Evolutionary conservation across 2,797 vertebrate species (phyloP).

Genomic region (Margarornis squamiger): DNA sequence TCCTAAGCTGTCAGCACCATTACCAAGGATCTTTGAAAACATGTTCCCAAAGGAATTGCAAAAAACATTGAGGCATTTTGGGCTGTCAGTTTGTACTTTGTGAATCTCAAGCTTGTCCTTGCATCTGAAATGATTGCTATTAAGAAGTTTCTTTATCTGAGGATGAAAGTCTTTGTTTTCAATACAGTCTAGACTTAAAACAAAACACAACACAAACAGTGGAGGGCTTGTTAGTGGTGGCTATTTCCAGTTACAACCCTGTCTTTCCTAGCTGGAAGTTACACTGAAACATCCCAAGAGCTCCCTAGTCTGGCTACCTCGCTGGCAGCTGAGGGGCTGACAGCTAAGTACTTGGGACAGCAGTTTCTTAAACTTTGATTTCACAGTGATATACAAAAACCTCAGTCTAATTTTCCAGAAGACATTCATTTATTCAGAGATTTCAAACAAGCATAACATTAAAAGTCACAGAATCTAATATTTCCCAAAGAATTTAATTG

Average conservation of each 20-base stretch:
- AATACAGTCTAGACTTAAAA: neutral
- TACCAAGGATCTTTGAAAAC: conserved; percentile 40
- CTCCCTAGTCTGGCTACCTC: neutral
- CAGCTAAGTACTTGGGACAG: neutral
- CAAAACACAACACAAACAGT: neutral
- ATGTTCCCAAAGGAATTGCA: neutral
- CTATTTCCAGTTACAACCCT: neutral
- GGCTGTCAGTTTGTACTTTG: neutral
- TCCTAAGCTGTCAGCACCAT: conserved; percentile 38
- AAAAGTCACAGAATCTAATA: neutral
- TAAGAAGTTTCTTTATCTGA: neutral
- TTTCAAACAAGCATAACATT: neutral
- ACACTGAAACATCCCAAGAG: neutral
- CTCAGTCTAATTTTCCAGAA: neutral
- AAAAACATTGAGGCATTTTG: conserved; percentile 20
- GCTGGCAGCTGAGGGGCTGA: neutral
- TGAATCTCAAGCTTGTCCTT: neutral
- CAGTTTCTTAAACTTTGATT: neutral
- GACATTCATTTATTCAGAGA: neutral
- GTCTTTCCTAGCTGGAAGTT: neutral
- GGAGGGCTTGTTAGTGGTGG: neutral
- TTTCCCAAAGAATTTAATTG: neutral
- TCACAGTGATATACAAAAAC: neutral
- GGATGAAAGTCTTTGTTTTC: neutral
- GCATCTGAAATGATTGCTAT: neutral